These are phyloP conservation scores for Paramacrobiotus metropolitanus DNA, from an alignment of 1,140 invertebrate genomes.

Conservation along the genomic window DNA sequence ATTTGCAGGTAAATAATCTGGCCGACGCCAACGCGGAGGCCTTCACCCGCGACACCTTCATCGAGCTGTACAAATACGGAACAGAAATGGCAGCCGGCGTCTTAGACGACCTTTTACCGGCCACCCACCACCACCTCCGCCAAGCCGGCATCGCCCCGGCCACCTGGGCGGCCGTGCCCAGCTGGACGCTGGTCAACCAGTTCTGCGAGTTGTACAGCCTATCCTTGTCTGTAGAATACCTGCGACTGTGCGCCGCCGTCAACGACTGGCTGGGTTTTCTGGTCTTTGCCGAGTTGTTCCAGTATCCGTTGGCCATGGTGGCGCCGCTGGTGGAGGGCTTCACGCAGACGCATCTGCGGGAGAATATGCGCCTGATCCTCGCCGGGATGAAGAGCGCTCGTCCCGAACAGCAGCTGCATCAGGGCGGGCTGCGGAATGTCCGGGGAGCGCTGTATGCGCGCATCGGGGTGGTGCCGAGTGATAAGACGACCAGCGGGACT, in stretches of 20 bases:
- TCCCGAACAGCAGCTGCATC: background rate
- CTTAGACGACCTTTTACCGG: background rate
- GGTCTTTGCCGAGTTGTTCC: background rate
- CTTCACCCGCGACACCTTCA: background rate
- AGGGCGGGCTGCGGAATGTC: background rate
- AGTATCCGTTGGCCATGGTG: background rate
- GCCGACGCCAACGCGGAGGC: background rate
- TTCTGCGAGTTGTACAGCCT: background rate
- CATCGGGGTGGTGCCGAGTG: background rate
- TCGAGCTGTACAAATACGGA: slow-evolving; percentile 3
- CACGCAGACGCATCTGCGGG: background rate
- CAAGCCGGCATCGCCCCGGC: background rate
- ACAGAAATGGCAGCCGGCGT: background rate
- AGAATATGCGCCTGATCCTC: background rate
- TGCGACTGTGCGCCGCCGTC: background rate
- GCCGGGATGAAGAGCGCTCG: background rate
- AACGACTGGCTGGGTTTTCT: background rate
- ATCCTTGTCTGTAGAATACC: background rate
- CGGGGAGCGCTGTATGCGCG: background rate
- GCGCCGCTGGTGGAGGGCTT: background rate
- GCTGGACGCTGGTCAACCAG: background rate
- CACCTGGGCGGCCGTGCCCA: background rate
- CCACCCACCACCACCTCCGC: background rate
- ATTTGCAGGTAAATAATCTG: background rate
- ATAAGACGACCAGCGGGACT: slow-evolving; percentile 1